Evolutionary conservation across 2,888 invertebrate genomes (phyloP).

Genomic region (Calliphora vomitoria): DNA sequence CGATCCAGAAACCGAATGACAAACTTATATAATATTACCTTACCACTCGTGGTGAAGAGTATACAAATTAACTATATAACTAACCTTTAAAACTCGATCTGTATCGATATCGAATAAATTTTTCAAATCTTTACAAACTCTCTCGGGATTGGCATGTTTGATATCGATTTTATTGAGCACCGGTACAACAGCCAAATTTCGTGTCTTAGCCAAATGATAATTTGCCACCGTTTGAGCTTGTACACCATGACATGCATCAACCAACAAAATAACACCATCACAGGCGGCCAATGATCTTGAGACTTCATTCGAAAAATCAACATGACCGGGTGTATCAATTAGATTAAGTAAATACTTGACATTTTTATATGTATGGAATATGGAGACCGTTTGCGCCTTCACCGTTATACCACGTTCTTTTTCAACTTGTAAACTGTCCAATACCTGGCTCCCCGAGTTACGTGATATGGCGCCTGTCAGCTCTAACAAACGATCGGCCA

Average conservation of each 20-base stretch:
- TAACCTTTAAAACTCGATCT: slow-evolving; percentile 89
- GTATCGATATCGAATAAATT: slow-evolving; percentile 92
- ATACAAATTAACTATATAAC: no score
- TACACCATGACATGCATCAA: slow-evolving; percentile 98
- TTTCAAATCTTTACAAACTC: slow-evolving; percentile 91
- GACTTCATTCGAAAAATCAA: slow-evolving; percentile 97
- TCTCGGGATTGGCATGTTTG: slow-evolving; percentile 94
- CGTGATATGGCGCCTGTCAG: slow-evolving; percentile 92
- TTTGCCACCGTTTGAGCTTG: slow-evolving; percentile 99
- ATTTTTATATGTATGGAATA: slow-evolving; percentile 89
- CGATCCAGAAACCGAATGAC: no score
- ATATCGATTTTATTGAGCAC: slow-evolving; percentile 98
- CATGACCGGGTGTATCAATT: slow-evolving; percentile 99
- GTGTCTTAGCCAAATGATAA: slow-evolving; percentile 94
- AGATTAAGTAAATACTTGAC: slow-evolving; percentile 94
- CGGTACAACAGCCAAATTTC: slow-evolving; percentile 93
- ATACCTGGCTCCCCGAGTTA: slow-evolving; percentile 89
- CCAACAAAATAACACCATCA: slow-evolving; percentile 96
- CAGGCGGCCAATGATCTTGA: slow-evolving; percentile 95
- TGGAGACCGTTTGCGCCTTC: slow-evolving; percentile 97
- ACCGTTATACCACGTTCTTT: slow-evolving; percentile 98
- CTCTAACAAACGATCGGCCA: slow-evolving; percentile 98
- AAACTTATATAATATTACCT: no score
- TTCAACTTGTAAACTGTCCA: slow-evolving; percentile 94
- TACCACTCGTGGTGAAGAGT: no score